These are phyloP conservation scores for Netelia fuscicornis DNA, from an alignment of 2,888 invertebrate genomes.

Conservation along the genomic window DNA sequence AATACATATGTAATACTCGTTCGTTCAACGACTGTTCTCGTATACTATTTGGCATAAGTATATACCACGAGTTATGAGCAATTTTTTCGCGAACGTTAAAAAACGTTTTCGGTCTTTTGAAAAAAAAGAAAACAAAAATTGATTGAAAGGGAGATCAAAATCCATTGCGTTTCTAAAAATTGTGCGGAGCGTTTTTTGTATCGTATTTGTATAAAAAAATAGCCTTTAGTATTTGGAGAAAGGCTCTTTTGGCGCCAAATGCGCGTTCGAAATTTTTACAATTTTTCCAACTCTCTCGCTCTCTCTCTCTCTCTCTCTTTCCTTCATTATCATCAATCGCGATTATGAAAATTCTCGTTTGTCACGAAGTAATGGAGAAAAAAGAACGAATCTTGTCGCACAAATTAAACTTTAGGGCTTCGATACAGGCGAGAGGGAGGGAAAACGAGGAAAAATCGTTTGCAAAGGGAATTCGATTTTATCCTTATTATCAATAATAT, in stretches of 20 bases:
- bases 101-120: background rate
- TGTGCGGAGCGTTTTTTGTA: constrained; percentile 32
- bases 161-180: constrained; percentile 1
- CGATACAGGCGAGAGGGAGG: constrained; percentile 4
- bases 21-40: constrained; percentile 2
- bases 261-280: constrained; percentile 22
- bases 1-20: background rate
- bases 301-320: background rate
- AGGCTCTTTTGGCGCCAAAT: background rate
- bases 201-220: background rate
- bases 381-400: constrained; percentile 52
- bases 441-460: constrained; percentile 20
- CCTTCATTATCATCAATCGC: background rate
- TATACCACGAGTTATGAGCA: constrained; percentile 12
- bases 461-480: constrained; percentile 8
- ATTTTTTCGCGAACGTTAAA: constrained; percentile 30
- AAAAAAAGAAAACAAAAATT: background rate
- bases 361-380: constrained; percentile 21
- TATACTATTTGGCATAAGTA: constrained; percentile 10
- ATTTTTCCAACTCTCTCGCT: background rate
- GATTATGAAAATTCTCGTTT: background rate
- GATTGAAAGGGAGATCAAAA: background rate
- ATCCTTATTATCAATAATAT: too few relatives aligned
- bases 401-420: constrained; percentile 60
- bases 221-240: constrained; percentile 1